Evolutionary conservation across 2,888 invertebrate species (phyloP).

Genomic region (Cremastinae sp.): DNA sequence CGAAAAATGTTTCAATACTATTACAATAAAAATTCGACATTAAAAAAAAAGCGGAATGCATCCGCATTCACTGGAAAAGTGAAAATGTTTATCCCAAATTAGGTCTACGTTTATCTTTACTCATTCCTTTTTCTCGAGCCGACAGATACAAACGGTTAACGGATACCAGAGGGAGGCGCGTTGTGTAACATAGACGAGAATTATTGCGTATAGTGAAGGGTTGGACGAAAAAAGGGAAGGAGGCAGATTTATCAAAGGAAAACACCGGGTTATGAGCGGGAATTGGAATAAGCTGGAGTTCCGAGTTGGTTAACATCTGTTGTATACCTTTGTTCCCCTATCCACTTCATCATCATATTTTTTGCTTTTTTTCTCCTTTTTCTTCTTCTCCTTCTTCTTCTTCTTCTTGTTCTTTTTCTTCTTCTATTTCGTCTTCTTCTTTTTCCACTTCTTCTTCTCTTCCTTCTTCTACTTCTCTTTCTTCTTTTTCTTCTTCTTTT

Average conservation of each 20-base stretch:
- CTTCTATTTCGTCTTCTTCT: not conserved
- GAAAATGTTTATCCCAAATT: no score
- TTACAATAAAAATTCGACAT: no score
- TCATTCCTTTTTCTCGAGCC: not conserved
- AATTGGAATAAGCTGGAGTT: slow-evolving; percentile 30
- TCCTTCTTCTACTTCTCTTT: slow-evolving; percentile 22
- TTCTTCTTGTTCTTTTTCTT: not conserved
- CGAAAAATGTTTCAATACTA: no score
- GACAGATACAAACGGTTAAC: slow-evolving; percentile 46
- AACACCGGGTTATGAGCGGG: slow-evolving; percentile 41
- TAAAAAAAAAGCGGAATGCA: no score
- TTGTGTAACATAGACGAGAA: slow-evolving; percentile 28
- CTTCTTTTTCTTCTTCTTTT: not conserved
- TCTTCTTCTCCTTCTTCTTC: not conserved
- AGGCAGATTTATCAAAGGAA: slow-evolving; percentile 40
- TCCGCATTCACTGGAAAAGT: no score
- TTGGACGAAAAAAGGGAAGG: slow-evolving; percentile 23
- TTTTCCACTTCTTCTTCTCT: not conserved
- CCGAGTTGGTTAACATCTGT: slow-evolving; percentile 57
- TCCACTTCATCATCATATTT: slow-evolving; percentile 28
- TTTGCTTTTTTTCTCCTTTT: not conserved
- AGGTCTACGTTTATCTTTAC: slow-evolving; percentile 41
- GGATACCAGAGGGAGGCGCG: slow-evolving; percentile 27
- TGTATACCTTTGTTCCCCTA: slow-evolving; percentile 38
- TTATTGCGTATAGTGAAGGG: slow-evolving; percentile 46